Conservation (phyloP, 2,888 invertebrate genomes). For the Drosophila merina region DNA sequence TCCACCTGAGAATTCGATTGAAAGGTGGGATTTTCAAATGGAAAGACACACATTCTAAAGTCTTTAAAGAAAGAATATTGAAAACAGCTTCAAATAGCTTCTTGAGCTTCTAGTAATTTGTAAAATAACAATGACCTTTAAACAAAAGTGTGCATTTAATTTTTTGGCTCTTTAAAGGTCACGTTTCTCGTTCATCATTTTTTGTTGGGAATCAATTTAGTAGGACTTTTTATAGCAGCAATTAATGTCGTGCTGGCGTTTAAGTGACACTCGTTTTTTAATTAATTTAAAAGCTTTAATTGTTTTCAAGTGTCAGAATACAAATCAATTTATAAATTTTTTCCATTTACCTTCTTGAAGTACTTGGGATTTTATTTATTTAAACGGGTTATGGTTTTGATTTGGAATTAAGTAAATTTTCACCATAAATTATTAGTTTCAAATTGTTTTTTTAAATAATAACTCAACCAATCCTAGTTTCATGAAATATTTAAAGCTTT, state of each 20-base stretch:
- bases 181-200: neutral
- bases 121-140: slow-evolving; percentile 1
- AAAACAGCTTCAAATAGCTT: neutral
- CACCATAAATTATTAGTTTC: neutral
- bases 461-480: neutral
- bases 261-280: neutral
- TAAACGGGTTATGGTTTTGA: neutral
- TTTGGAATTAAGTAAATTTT: neutral
- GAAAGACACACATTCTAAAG: neutral
- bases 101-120: neutral
- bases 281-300: neutral
- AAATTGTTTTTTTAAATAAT: no score
- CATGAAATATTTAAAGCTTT: neutral
- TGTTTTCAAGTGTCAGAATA: neutral
- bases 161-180: neutral
- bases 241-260: neutral
- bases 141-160: neutral
- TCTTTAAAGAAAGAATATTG: neutral
- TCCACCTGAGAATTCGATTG: neutral
- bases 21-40: neutral
- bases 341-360: neutral
- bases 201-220: neutral
- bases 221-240: neutral
- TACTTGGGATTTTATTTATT: neutral
- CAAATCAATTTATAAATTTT: neutral